Conservation (phyloP, 2,888 invertebrate genomes). For the Lepidochrysops patricia region DNA sequence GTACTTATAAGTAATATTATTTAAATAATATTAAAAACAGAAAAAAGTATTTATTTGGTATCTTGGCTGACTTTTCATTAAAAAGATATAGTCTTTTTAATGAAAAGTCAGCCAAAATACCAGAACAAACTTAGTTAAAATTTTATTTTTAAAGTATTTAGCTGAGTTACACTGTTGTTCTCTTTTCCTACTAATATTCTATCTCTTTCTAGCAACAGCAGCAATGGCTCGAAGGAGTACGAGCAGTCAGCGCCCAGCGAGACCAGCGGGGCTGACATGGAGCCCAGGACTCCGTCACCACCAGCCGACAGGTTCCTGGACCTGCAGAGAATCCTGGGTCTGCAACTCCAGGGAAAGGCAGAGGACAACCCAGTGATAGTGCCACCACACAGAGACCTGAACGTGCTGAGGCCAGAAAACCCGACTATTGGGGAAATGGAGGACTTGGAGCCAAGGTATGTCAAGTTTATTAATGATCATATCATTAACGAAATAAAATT, state of each 20-base stretch:
- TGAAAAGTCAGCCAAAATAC: neutral
- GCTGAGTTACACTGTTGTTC: too few species aligned
- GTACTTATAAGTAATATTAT: too few species aligned
- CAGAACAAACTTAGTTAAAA: neutral
- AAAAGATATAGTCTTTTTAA: too few species aligned
- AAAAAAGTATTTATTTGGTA: too few species aligned
- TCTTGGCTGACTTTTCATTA: too few species aligned
- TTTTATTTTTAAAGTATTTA: too few species aligned
- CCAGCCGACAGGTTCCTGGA: conserved; percentile 78
- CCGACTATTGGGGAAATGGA: conserved; percentile 82
- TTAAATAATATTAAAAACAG: too few species aligned
- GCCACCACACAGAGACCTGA: conserved; percentile 70
- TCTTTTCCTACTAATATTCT: neutral
- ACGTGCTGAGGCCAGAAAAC: conserved; percentile 73
- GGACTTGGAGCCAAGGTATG: conserved; percentile 71
- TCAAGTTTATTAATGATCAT: neutral
- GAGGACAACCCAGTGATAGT: conserved; percentile 68
- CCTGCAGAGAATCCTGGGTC: conserved; percentile 69
- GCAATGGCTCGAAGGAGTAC: conserved; percentile 60
- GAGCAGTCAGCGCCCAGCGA: conserved; percentile 64
- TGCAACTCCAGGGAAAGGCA: conserved; percentile 64
- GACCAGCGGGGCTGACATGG: conserved; percentile 48
- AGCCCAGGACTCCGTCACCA: conserved; percentile 52
- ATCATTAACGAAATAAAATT: too few species aligned
- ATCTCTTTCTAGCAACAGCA: conserved; percentile 43